Conservation (phyloP, 2,797 vertebrate genomes). For the Vespertilio murinus region DNA sequence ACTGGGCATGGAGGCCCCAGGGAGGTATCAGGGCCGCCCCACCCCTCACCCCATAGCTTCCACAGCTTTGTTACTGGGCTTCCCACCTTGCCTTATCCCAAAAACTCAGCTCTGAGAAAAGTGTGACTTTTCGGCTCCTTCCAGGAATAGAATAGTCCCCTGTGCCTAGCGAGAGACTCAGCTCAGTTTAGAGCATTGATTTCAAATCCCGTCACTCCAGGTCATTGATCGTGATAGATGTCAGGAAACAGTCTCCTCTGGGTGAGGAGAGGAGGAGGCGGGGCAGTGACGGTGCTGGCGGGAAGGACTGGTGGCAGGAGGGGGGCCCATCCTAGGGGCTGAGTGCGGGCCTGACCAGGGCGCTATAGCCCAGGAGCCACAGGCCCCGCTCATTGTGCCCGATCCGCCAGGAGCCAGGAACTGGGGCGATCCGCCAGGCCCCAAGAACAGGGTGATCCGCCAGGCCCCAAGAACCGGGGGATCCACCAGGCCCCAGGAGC, state of each 20-base stretch:
- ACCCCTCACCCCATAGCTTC: neutral
- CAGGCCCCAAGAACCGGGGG: no score
- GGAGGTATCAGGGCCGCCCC: neutral
- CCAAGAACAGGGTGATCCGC: neutral
- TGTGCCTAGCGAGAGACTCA: neutral
- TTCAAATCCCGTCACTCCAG: conserved; percentile 38
- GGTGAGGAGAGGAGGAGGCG: conserved; percentile 17
- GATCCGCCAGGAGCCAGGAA: no score
- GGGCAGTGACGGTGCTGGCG: neutral
- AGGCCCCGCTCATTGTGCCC: no score
- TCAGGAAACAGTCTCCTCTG: conserved; percentile 35
- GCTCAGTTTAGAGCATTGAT: conserved; percentile 49
- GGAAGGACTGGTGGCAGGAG: neutral
- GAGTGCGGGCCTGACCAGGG: neutral
- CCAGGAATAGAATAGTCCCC: neutral
- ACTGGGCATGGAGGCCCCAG: neutral
- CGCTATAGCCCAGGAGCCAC: neutral
- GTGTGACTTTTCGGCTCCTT: neutral
- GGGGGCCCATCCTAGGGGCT: neutral
- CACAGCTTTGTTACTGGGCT: neutral
- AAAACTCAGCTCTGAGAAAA: neutral
- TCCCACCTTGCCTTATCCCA: neutral
- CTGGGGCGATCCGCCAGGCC: no score
- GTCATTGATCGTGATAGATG: conserved; percentile 36
- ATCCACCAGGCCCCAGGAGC: no score